A percentile compares a stretch with the other conserved stretches of the same genome.
Conservation (phyloP, 2,888 invertebrate species). For the Sclerodermus sp. region DNA sequence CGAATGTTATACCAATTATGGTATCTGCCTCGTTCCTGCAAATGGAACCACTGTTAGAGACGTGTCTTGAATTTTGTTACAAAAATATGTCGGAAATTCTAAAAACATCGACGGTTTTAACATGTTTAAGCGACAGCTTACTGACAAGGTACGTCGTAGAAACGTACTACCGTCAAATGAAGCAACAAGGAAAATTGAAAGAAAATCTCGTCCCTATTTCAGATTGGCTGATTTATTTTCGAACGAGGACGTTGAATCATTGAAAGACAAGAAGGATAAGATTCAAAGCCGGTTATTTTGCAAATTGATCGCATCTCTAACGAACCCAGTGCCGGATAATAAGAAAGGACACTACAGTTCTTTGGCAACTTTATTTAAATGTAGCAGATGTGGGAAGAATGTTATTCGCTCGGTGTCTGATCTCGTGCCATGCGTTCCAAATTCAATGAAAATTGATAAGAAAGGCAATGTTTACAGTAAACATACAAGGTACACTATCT, state of each 20-base stretch:
- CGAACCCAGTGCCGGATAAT: conserved; percentile 75
- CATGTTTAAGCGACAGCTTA: conserved; percentile 73
- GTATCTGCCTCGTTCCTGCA: conserved; percentile 93
- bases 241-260: conserved; percentile 80
- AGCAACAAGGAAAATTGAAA: conserved; percentile 1
- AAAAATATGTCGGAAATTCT: conserved; percentile 85
- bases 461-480: conserved; percentile 73
- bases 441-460: conserved; percentile 72
- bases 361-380: conserved; percentile 75
- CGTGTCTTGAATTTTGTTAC: conserved; percentile 85
- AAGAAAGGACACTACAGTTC: conserved; percentile 80
- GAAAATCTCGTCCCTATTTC: conserved; percentile 22
- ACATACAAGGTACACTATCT: conserved; percentile 65
- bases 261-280: conserved; percentile 87
- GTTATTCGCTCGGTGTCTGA: conserved; percentile 72
- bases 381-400: conserved; percentile 74
- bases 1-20: conserved; percentile 87
- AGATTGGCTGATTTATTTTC: conserved; percentile 86
- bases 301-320: conserved; percentile 77
- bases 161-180: too few species aligned
- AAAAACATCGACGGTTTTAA: conserved; percentile 81
- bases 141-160: conserved; percentile 46
- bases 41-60: conserved; percentile 88
- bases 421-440: conserved; percentile 72
- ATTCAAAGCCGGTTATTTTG: conserved; percentile 82